A percentile compares a stretch with the other conserved stretches of the same genome.
Evolutionary conservation across 2,113 vertebrate species (phyloP).

Genomic region (Jacana jacana): DNA sequence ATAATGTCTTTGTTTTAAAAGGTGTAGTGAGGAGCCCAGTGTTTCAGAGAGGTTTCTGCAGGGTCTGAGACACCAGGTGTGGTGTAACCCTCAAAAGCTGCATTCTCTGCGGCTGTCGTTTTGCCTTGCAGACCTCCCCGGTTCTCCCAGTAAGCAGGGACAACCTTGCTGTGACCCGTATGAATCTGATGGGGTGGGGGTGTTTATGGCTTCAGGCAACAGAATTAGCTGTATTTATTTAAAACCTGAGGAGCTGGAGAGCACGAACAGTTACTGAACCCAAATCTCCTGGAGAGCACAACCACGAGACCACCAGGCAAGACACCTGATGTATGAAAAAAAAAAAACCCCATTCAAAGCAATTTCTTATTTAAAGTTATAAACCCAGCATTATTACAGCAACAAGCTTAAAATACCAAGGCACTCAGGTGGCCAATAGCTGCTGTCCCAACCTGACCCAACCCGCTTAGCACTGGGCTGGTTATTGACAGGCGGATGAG

Average conservation of each 20-base stretch:
- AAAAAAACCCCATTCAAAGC: neutral
- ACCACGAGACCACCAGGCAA: slow-evolving; percentile 25
- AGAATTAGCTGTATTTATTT: slow-evolving; percentile 53
- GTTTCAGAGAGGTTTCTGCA: neutral
- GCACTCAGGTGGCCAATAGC: neutral
- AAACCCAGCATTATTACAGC: slow-evolving; percentile 7
- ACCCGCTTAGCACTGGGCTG: slow-evolving; percentile 1
- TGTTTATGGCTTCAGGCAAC: slow-evolving; percentile 18
- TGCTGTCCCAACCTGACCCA: slow-evolving; percentile 40
- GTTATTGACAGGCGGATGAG: slow-evolving; percentile 23
- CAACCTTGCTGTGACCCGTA: slow-evolving; percentile 6
- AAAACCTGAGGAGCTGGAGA: neutral
- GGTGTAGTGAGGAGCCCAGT: neutral
- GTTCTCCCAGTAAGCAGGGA: neutral
- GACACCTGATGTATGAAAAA: neutral
- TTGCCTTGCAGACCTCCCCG: neutral
- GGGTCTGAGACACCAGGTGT: neutral
- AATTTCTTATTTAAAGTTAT: neutral
- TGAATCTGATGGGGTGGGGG: neutral
- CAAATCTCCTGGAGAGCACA: neutral
- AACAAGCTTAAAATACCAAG: slow-evolving; percentile 20
- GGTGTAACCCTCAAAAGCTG: neutral
- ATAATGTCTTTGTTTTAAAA: neutral
- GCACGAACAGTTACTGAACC: neutral
- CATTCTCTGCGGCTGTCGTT: neutral